Evolutionary conservation across 2,888 invertebrate genomes (phyloP).

Genomic region (Axea sp.): DNA sequence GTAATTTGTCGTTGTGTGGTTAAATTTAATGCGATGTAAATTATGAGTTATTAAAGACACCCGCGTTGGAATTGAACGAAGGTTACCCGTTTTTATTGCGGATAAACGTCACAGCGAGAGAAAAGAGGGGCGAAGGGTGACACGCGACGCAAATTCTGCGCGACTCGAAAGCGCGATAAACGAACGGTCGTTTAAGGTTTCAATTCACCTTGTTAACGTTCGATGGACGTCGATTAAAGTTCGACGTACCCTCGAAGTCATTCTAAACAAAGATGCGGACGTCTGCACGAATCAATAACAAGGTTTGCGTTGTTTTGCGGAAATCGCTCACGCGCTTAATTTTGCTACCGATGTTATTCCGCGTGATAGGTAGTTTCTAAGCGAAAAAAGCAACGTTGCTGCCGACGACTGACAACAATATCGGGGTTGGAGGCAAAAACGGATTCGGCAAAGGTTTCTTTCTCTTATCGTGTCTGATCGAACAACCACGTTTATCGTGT

Average conservation of each 20-base stretch:
- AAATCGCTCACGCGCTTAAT: too few relatives aligned
- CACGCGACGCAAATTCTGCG: neutral
- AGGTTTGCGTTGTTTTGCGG: too few relatives aligned
- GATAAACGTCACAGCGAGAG: neutral
- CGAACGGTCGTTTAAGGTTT: constrained; percentile 35
- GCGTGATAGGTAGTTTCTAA: too few relatives aligned
- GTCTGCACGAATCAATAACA: neutral
- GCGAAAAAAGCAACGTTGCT: too few relatives aligned
- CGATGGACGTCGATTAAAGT: constrained; percentile 24
- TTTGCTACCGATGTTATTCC: too few relatives aligned
- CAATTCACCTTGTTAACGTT: constrained; percentile 39
- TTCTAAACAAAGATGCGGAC: constrained; percentile 11
- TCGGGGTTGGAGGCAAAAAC: too few relatives aligned
- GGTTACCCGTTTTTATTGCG: constrained; percentile 1
- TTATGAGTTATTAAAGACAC: constrained; percentile 6
- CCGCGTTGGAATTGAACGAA: constrained; percentile 5
- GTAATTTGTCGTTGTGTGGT: constrained; percentile 1
- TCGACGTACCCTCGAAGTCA: constrained; percentile 31
- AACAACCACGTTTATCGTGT: too few relatives aligned
- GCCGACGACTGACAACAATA: too few relatives aligned
- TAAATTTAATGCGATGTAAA: constrained; percentile 4
- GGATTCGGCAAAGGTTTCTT: too few relatives aligned
- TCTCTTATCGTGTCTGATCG: too few relatives aligned
- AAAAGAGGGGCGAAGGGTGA: neutral
- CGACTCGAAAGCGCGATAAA: constrained; percentile 3